Percentiles rank a stretch among this genome's conserved stretches.
phyloP scores from a whole-genome alignment of 2,797 vertebrate species.

The Esox lucius region DNA sequence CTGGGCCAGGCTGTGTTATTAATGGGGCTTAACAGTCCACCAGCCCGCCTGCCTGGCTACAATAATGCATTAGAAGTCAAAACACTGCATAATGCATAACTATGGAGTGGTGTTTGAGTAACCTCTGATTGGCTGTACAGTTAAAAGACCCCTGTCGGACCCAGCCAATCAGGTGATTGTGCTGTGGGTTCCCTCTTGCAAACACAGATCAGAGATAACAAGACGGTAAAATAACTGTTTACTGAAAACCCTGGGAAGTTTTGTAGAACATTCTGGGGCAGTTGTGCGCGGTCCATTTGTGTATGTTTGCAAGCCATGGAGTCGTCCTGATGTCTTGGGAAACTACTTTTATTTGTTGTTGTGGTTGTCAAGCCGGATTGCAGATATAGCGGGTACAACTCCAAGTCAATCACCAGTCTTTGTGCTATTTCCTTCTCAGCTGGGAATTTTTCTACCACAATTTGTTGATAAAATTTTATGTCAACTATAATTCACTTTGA shows the following conservation, averaged over 20 bases:
- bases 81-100: constrained; percentile 49
- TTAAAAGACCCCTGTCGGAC: neutral
- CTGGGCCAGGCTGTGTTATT: constrained; percentile 56
- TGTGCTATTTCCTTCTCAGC: too few species aligned
- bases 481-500: too few species aligned
- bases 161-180: neutral
- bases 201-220: constrained; percentile 14
- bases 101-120: constrained; percentile 19
- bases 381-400: neutral
- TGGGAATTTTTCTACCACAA: too few species aligned
- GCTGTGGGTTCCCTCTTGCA: neutral
- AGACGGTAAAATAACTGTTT: constrained; percentile 4
- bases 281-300: neutral
- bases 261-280: neutral
- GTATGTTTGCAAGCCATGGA: neutral
- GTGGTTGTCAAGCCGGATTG: neutral
- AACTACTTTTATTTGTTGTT: neutral
- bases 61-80: constrained; percentile 32
- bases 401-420: too few species aligned
- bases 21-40: constrained; percentile 30
- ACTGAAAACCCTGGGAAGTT: constrained; percentile 9
- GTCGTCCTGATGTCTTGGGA: neutral
- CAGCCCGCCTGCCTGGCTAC: constrained; percentile 24
- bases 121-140: constrained; percentile 27
- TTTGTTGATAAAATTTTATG: too few species aligned